Evolutionary conservation across 2,797 vertebrate genomes (phyloP).

Genomic region (Pangasius krempfi): DNA sequence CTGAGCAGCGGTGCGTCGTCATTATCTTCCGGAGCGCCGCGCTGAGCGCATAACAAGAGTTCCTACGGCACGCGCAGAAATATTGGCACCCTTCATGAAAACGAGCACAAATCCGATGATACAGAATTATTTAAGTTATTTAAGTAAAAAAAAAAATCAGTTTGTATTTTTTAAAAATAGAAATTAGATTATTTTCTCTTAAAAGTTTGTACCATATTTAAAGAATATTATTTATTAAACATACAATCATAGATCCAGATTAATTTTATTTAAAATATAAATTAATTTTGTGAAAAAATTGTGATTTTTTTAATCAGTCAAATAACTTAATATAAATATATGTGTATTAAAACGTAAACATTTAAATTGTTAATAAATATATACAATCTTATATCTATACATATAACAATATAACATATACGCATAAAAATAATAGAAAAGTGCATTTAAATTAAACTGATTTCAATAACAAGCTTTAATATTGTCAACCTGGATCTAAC

Average conservation of each 20-base stretch:
- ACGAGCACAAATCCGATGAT: neutral
- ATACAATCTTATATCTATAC: no score
- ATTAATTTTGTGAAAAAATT: no score
- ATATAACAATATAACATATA: no score
- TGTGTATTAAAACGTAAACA: neutral
- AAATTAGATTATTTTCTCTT: neutral
- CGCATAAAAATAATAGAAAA: no score
- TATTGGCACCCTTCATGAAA: neutral
- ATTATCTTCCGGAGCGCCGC: neutral
- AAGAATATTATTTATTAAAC: neutral
- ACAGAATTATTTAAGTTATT: no score
- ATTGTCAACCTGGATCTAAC: no score
- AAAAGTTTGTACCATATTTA: neutral
- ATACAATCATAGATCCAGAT: neutral
- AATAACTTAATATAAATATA: neutral
- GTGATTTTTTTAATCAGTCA: neutral
- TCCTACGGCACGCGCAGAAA: neutral
- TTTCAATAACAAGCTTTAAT: neutral
- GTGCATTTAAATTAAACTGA: neutral
- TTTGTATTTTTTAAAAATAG: neutral
- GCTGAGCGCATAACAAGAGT: neutral
- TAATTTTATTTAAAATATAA: neutral
- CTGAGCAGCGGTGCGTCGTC: neutral
- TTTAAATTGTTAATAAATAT: no score
- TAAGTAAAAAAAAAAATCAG: no score